Evolutionary conservation across 2,797 vertebrate genomes (phyloP).

Genomic region (Peromyscus nudipes): DNA sequence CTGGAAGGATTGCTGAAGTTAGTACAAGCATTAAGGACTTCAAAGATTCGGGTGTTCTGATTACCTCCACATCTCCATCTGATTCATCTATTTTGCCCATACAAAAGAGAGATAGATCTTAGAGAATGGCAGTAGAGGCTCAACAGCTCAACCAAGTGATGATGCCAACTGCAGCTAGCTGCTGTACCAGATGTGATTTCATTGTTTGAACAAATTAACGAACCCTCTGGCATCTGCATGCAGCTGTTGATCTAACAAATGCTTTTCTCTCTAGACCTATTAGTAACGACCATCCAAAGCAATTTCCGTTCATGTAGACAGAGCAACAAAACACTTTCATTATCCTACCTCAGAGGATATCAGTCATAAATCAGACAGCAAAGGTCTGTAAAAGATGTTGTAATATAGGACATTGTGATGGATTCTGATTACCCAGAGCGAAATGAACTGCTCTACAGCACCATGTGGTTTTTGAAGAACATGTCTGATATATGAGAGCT

Average conservation of each 20-base stretch:
- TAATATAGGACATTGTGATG: not conserved
- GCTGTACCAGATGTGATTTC: not conserved
- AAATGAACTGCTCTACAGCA: not conserved
- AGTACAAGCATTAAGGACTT: not conserved
- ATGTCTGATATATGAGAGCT: not conserved
- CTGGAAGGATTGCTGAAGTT: not conserved
- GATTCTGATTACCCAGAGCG: not conserved
- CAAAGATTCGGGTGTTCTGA: not conserved
- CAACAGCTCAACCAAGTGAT: not conserved
- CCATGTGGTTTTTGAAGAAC: not conserved
- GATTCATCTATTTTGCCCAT: not conserved
- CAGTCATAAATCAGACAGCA: not conserved
- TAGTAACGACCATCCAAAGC: not conserved
- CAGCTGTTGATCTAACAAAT: not conserved
- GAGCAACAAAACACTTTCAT: not conserved
- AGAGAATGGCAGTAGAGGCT: not conserved
- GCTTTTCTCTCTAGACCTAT: not conserved
- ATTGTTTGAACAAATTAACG: not conserved
- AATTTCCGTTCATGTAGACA: not conserved
- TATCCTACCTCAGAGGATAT: not conserved
- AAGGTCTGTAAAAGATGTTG: not conserved
- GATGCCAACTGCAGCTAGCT: not conserved
- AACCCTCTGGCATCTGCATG: not conserved
- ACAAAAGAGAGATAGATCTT: not conserved
- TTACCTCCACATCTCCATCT: not conserved